Percentiles rank a stretch among this genome's conserved stretches.
Evolutionary conservation across 2,888 invertebrate genomes (phyloP).

Genomic region (Mimachlamys varia): DNA sequence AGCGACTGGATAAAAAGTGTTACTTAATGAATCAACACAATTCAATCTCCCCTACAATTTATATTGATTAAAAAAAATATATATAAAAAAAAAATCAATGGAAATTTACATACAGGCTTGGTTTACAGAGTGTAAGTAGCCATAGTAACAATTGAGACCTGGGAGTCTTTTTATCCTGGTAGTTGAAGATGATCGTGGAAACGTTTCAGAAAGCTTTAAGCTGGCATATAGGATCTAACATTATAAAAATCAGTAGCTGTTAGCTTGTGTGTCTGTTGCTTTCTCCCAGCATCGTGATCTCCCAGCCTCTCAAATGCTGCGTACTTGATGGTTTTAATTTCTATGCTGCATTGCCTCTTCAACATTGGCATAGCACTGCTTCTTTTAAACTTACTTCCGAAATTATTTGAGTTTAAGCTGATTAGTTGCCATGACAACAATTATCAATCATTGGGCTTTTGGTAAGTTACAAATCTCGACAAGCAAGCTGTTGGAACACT

Average conservation of each 20-base stretch:
- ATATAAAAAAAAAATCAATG: not conserved
- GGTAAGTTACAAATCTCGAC: slow-evolving; percentile 36
- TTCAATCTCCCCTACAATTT: slow-evolving; percentile 21
- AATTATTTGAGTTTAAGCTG: slow-evolving; percentile 43
- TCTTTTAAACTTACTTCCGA: slow-evolving; percentile 27
- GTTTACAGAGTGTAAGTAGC: slow-evolving; percentile 10
- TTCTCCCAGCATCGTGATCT: not conserved
- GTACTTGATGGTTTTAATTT: slow-evolving; percentile 34
- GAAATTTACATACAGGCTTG: not conserved
- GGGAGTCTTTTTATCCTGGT: not conserved
- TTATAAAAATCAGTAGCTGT: slow-evolving; percentile 10
- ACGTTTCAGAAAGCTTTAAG: slow-evolving; percentile 26
- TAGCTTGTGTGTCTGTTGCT: not conserved
- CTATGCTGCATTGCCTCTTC: not conserved
- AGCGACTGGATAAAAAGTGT: not conserved
- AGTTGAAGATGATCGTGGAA: slow-evolving; percentile 31
- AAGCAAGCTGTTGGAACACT: slow-evolving; percentile 36
- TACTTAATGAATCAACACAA: slow-evolving; percentile 34
- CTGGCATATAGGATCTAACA: slow-evolving; percentile 7
- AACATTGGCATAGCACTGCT: slow-evolving; percentile 22
- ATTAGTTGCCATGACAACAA: slow-evolving; percentile 59
- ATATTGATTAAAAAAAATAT: slow-evolving; percentile 28
- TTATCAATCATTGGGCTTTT: slow-evolving; percentile 33
- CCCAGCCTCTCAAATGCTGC: not conserved
- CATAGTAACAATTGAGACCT: not conserved